Evolutionary conservation across 1,140 invertebrate genomes (phyloP), one percentile per base, ranked within the genome.

Genomic region (Asobara japonica): DNA sequence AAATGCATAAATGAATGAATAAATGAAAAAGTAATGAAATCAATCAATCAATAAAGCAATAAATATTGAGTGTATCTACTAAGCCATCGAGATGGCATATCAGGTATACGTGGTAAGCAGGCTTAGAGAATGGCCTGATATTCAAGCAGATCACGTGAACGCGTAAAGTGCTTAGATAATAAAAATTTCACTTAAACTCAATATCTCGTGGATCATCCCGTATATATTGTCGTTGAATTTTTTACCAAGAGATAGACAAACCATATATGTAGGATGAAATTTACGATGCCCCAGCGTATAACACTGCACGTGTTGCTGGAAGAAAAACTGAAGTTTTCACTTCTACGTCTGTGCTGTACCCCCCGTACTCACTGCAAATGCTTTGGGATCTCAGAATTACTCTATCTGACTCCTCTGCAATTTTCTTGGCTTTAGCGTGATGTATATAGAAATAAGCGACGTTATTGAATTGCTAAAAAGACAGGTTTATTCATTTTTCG

Each of bases 361-460:
- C n/a, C n/a, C n/a, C n/a, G n/a, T n/a, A n/a, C n/a, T n/a, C n/a
- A n/a, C n/a, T n/a, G n/a, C n/a, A n/a, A n/a, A n/a, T n/a, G n/a
- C n/a, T n/a, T n/a, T n/a, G n/a, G n/a, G n/a, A n/a, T 38, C 36
- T 10, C 2, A 38, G 36, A 38, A 38, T 38, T 13, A 38, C 36
- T 38, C n/a, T 38, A 38, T 38, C 36, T n/a, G 36, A 38, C 36
- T 2, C 36, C 10, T 66, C 64, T 38, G 33, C 36, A 66, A 66
- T 66, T 66, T 66, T 66, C 41, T 36, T 66, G 1, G 38, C 30
- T 38, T 66, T n/a, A 38, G 10, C 36, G 36, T 38, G 36, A 38
- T 38, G 36, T n/a, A 38, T 38, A 8, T 38, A n/a, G n/a, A n/a
- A n/a, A n/a, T n/a, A n/a, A n/a, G n/a, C n/a, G n/a, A n/a, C n/a